Percentiles rank a stretch among this genome's conserved stretches.
phyloP scores from a whole-genome alignment of 2,888 invertebrate genomes.

The Cataglyphis cursor region DNA sequence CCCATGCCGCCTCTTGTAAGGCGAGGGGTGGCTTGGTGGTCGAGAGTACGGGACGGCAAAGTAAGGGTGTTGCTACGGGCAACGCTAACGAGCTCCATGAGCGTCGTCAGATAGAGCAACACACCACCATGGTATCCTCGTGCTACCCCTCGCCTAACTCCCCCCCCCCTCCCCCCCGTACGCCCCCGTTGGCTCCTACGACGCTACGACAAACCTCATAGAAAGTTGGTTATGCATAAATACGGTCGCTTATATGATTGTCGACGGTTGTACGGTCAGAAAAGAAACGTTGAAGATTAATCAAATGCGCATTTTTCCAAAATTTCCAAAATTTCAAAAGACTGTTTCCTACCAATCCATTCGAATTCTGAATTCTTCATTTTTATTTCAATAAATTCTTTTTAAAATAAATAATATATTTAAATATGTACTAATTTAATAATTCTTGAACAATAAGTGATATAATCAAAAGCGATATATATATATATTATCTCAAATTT shows the following conservation, averaged over 20 bases:
- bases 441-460: neutral
- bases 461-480: neutral
- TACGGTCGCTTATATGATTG: constrained; percentile 71
- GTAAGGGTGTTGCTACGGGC: constrained; percentile 85
- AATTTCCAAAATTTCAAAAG: no score
- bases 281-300: neutral
- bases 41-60: constrained; percentile 76
- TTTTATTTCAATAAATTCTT: neutral
- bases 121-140: constrained; percentile 78
- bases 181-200: constrained; percentile 38
- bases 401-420: neutral
- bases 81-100: constrained; percentile 87
- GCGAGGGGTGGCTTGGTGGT: constrained; percentile 77
- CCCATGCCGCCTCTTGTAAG: constrained; percentile 71
- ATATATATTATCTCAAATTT: neutral
- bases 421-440: neutral
- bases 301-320: neutral
- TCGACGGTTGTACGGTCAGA: constrained; percentile 21
- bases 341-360: neutral
- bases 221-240: constrained; percentile 82
- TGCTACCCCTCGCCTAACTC: constrained; percentile 60
- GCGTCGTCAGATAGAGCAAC: constrained; percentile 86
- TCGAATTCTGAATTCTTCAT: neutral
- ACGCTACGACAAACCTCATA: constrained; percentile 75
- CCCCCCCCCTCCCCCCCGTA: neutral